Evolutionary conservation across 2,797 vertebrate species (phyloP).

Genomic region (Enteromius unitaeniatus): DNA sequence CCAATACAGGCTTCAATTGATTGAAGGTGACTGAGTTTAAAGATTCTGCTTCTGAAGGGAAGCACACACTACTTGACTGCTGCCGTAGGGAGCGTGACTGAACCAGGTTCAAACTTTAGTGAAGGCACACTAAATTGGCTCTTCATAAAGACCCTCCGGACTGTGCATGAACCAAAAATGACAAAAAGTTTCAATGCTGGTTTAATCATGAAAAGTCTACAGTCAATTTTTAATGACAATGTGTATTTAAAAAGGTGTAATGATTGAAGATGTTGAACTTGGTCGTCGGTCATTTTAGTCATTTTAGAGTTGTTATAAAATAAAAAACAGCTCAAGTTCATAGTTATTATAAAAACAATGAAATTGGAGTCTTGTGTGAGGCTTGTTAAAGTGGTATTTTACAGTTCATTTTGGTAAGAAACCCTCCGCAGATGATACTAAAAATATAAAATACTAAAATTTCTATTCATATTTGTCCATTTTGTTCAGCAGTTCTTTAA

Average conservation of each 20-base stretch:
- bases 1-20: slow-evolving; percentile 50
- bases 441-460: neutral
- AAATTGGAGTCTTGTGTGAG: neutral
- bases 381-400: neutral
- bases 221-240: neutral
- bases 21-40: slow-evolving; percentile 49
- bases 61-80: slow-evolving; percentile 39
- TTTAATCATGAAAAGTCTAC: slow-evolving; percentile 1
- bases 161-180: slow-evolving; percentile 10
- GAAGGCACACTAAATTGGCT: slow-evolving; percentile 35
- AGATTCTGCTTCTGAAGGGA: slow-evolving; percentile 43
- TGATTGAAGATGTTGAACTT: slow-evolving; percentile 19
- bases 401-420: neutral
- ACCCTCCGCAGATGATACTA: neutral
- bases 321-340: neutral
- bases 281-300: neutral
- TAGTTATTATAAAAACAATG: neutral
- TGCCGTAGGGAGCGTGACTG: slow-evolving; percentile 27
- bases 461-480: neutral
- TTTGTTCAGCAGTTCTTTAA: neutral
- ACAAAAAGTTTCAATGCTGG: slow-evolving; percentile 8
- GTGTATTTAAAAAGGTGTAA: neutral
- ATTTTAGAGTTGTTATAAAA: neutral
- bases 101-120: slow-evolving; percentile 41
- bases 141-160: slow-evolving; percentile 30